Base-by-base conservation (phyloP, 30 jellyfish, hydroid and myxozoan species). In the Catostylus mosaicus region DNA sequence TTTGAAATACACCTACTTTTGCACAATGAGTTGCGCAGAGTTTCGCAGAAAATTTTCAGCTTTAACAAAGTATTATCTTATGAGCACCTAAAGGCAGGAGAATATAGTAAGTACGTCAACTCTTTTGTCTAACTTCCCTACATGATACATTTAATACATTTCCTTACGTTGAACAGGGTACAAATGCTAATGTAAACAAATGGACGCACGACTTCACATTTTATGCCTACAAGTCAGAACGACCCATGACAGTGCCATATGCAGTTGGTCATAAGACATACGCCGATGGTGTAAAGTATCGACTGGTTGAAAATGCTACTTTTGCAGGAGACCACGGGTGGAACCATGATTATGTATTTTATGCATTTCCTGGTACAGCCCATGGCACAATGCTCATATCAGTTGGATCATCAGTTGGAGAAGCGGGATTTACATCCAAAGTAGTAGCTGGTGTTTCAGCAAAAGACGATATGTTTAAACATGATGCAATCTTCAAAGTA, bases 311-410 rank as follows among this genome's bases (percentile, higher is more conserved):
- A n/a, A 75, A 75, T 8, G 75, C 48, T 24, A 54, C 61, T 2
- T 31, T 22, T 46, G 71, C 46, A 11, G 78, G 63, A 12, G 80
- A 34, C 24, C 30, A 61, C 67, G 64, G 50, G n/a, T 78, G 89
- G 89, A 63, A 18, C 43, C 51, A 78, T 32, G 89, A 78, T 62
- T 78, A 60, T 64, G 71, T 63, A 27, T 60, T 78, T 43, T 60
- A 78, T 52, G 78, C 89, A 26, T 78, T 18, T 38, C 66, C 89
- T 27, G 75, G 38, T 2, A 34, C 31, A n/a, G 46, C 86, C 11
- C 63, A 54, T 16, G 30, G 61, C 52, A 31, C 64, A 6, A 32
- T 52, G 36, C 57, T 35, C 31, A 34, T 75, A 14, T 75, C 73
- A 40, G 64, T 75, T 30, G 86, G 75, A 12, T 10, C 61, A 10